Percentiles rank a stretch among this genome's conserved stretches.
phyloP scores from a whole-genome alignment of 2,888 invertebrate genomes.

The Xestia sexstrigata region DNA sequence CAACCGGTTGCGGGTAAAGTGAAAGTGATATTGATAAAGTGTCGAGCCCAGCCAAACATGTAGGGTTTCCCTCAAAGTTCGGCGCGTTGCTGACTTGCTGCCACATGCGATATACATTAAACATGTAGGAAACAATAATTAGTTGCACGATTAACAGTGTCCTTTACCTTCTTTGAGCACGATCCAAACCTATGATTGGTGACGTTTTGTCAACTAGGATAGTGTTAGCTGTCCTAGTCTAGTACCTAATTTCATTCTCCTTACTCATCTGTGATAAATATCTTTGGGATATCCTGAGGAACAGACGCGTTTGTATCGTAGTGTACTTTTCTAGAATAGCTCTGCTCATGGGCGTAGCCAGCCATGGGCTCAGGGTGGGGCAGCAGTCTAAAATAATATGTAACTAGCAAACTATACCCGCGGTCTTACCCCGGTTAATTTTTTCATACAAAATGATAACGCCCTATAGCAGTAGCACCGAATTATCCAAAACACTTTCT shows the following conservation, averaged over 20 bases:
- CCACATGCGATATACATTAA: not conserved
- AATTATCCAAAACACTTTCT: too few relatives aligned
- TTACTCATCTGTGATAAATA: not conserved
- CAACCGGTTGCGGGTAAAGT: slow-evolving; percentile 57
- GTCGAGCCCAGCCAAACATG: slow-evolving; percentile 39
- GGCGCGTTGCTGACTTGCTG: not conserved
- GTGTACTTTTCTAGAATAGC: not conserved
- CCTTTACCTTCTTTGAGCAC: not conserved
- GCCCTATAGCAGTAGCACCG: too few relatives aligned
- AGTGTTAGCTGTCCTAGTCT: not conserved
- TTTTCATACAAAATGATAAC: too few relatives aligned
- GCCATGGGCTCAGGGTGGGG: too few relatives aligned
- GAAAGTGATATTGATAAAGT: slow-evolving; percentile 63
- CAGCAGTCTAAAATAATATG: too few relatives aligned
- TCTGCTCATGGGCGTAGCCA: too few relatives aligned
- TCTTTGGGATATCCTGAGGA: not conserved
- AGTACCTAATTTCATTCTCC: not conserved
- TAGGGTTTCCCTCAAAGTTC: slow-evolving; percentile 34
- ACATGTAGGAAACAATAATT: not conserved
- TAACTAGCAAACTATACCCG: too few relatives aligned
- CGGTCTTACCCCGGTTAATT: too few relatives aligned
- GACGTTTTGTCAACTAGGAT: too few relatives aligned
- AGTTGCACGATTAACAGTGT: not conserved
- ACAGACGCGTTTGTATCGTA: not conserved
- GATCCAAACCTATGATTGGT: not conserved